phyloP scores from a whole-genome alignment of 2,888 invertebrate species.

The Ophioninae sp. region DNA sequence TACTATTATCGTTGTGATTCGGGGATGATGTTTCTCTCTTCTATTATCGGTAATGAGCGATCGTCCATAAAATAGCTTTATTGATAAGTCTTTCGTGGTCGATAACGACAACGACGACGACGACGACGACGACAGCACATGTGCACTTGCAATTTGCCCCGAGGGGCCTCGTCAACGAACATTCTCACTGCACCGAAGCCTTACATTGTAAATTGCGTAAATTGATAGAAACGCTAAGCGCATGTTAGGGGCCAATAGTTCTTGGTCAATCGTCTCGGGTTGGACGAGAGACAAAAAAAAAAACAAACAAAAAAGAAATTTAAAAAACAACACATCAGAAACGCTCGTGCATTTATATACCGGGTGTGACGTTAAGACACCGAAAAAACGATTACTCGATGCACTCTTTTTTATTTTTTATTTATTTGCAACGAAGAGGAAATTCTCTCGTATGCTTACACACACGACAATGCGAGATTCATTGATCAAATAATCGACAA shows the following conservation, averaged over 20 bases:
- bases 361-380: constrained; percentile 25
- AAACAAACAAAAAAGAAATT: constrained; percentile 13
- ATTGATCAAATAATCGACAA: too few relatives aligned
- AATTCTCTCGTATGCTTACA: too few relatives aligned
- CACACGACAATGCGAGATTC: too few relatives aligned
- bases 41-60: constrained; percentile 4
- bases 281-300: constrained; percentile 35
- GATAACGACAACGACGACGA: constrained; percentile 13
- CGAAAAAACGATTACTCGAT: too few relatives aligned
- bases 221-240: constrained; percentile 69
- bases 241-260: constrained; percentile 72
- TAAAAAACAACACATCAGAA: constrained; percentile 25
- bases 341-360: constrained; percentile 59
- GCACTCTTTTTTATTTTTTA: too few relatives aligned
- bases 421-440: too few relatives aligned
- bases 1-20: background rate
- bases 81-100: constrained; percentile 18
- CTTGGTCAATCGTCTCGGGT: constrained; percentile 69
- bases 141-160: constrained; percentile 44
- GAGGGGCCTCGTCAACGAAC: constrained; percentile 12
- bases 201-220: constrained; percentile 70
- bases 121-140: constrained; percentile 19
- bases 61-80: constrained; percentile 11
- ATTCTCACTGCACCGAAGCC: constrained; percentile 64
- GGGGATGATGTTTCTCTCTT: background rate